Conservation (phyloP, 2,797 vertebrate genomes). For the Coracias cyanogaster region DNA sequence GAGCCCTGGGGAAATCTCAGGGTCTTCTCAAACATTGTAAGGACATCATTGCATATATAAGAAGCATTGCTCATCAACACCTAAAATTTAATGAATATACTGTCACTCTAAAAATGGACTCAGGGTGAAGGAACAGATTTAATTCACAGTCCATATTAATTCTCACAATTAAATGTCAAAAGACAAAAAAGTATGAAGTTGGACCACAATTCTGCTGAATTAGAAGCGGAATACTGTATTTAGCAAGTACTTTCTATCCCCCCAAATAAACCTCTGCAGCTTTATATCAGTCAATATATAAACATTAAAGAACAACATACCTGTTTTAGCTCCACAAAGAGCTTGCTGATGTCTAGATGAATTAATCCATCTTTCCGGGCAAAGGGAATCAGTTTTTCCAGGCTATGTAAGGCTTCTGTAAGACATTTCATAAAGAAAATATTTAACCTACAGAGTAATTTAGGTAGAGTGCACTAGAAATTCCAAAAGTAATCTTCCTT, state of each 20-base stretch:
- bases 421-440: conserved; percentile 4
- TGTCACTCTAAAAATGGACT: not conserved
- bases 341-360: conserved; percentile 10
- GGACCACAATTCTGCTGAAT: not conserved
- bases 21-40: not conserved
- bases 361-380: not conserved
- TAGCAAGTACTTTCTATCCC: not conserved
- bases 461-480: not conserved
- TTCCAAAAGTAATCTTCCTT: not conserved
- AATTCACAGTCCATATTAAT: not conserved
- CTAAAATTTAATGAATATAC: conserved; percentile 23
- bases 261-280: not conserved
- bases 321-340: conserved; percentile 61
- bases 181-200: not conserved
- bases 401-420: conserved; percentile 28
- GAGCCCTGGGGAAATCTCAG: not conserved
- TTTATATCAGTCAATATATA: not conserved
- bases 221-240: not conserved
- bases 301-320: conserved; percentile 6
- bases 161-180: not conserved
- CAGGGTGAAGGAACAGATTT: not conserved
- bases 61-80: conserved; percentile 30
- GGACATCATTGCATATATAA: not conserved
- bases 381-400: conserved; percentile 6
- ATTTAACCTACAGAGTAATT: not conserved